Percentiles rank a stretch among this genome's conserved stretches.
These are phyloP conservation scores for Neocrepidodera transversa DNA, from an alignment of 2,888 invertebrate genomes.

Conservation along the genomic window DNA sequence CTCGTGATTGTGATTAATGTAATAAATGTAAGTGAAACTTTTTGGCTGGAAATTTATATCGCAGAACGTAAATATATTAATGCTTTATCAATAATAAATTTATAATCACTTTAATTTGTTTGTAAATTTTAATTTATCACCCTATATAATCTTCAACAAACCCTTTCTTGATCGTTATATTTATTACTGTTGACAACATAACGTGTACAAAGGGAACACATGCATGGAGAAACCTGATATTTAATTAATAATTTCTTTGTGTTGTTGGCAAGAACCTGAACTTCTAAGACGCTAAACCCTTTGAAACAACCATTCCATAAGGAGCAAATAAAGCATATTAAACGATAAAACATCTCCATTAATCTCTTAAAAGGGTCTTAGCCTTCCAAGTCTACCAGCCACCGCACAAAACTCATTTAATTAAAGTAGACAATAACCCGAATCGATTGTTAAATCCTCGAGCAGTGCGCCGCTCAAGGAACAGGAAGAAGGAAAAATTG, in stretches of 20 bases:
- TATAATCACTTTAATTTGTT: too few relatives aligned
- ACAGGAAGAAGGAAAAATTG: constrained; percentile 15
- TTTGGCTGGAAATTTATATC: too few relatives aligned
- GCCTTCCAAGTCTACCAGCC: constrained; percentile 26
- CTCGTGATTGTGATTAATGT: too few relatives aligned
- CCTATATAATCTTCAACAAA: too few relatives aligned
- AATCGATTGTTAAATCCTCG: constrained; percentile 32
- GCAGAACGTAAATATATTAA: too few relatives aligned
- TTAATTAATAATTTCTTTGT: background rate
- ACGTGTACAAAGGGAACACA: too few relatives aligned
- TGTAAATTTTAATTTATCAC: too few relatives aligned
- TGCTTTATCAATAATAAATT: too few relatives aligned
- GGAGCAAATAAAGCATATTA: constrained; percentile 26
- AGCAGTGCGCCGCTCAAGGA: constrained; percentile 23
- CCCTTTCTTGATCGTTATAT: too few relatives aligned
- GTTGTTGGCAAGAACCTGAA: background rate
- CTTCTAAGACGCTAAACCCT: constrained; percentile 1
- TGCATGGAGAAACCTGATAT: too few relatives aligned
- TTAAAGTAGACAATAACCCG: constrained; percentile 34
- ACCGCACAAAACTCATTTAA: constrained; percentile 28
- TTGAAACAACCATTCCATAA: constrained; percentile 16
- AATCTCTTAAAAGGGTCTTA: constrained; percentile 31
- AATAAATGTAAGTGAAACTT: too few relatives aligned
- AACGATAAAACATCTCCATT: constrained; percentile 29
- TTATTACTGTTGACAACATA: too few relatives aligned